Base-by-base conservation (phyloP, 2,797 vertebrate genomes). In the Enteromius fasciolatus region DNA sequence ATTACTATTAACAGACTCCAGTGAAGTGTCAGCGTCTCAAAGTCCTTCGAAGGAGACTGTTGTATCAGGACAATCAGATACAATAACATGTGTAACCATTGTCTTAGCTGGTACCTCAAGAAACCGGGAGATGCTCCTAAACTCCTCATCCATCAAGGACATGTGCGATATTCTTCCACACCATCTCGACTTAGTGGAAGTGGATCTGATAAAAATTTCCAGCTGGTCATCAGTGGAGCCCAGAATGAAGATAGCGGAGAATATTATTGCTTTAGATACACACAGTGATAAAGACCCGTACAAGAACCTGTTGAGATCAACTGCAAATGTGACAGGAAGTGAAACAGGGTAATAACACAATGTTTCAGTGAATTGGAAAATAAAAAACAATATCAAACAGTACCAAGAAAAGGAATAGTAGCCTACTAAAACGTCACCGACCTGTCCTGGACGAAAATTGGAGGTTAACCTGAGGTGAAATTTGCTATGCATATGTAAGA, bases 51-150 rank as follows among this genome's bases (percentile, higher is more conserved):
- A 9, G 17, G 44, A 44, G 50, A 70, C 11, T 3, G 1, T 69
- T 57, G 36, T 31, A 70, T 23, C 6, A 44, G 78, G 66, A 46
- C 11, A 70, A 57, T 68, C 23, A 31, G 23, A 70, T 5, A 69
- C 36, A 46, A 31, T 80, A 59, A 44, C 36, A 28, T 79, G 78
- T 33, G 0, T 10, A 9, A 44, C 50, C 23, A 74, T 1, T 28
- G 36, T 3, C 0, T 76, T 3, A 18, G 0, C 70, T 90, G 89
- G 90, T 91, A 89, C 69, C 84, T 84, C 5, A 86, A 88, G 36
- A 89, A 85, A 61, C 50, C 77, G 10, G 36, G 66, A 59, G 66
- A 69, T 46, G 66, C 9, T 70, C 66, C 11, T 44, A 80, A 85
- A 85, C 79, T 78, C 20, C 46, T 85, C 17, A 85, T 85, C 44